Conservation (phyloP, 2,888 invertebrate species). For the Hymenopus coronatus region DNA sequence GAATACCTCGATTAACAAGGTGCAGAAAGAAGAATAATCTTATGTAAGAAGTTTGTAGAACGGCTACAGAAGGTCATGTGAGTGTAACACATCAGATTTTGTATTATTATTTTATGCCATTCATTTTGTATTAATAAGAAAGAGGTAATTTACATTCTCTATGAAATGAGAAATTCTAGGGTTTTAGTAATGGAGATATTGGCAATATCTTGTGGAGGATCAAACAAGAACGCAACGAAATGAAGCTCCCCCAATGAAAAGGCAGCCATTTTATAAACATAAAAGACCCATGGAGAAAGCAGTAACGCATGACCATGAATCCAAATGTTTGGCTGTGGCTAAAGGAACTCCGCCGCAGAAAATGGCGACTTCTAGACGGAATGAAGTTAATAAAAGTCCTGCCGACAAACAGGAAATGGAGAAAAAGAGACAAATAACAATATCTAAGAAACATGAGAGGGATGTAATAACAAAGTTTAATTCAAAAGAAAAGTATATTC, state of each 20-base stretch:
- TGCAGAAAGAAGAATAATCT: too few relatives aligned
- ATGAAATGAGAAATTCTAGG: too few relatives aligned
- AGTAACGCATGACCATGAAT: background rate
- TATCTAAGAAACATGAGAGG: background rate
- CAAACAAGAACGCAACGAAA: background rate
- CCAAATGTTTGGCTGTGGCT: background rate
- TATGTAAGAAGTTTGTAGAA: too few relatives aligned
- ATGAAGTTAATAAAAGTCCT: slow-evolving; percentile 15
- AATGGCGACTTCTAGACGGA: background rate
- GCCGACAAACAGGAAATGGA: background rate
- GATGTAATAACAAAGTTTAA: slow-evolving; percentile 17
- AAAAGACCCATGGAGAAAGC: background rate
- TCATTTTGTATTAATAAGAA: too few relatives aligned
- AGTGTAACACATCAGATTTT: too few relatives aligned
- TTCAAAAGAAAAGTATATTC: slow-evolving; percentile 15
- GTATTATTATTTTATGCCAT: too few relatives aligned
- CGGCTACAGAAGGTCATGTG: too few relatives aligned
- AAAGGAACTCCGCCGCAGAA: background rate
- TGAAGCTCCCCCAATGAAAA: background rate
- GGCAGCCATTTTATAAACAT: background rate
- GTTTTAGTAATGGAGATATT: background rate
- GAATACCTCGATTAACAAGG: too few relatives aligned
- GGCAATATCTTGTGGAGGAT: background rate
- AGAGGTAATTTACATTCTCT: too few relatives aligned
- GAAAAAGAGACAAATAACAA: slow-evolving; percentile 5